Evolutionary conservation across 2,888 invertebrate species (phyloP), one percentile per base, ranked within the genome.

Genomic region (Leucoma salicis): DNA sequence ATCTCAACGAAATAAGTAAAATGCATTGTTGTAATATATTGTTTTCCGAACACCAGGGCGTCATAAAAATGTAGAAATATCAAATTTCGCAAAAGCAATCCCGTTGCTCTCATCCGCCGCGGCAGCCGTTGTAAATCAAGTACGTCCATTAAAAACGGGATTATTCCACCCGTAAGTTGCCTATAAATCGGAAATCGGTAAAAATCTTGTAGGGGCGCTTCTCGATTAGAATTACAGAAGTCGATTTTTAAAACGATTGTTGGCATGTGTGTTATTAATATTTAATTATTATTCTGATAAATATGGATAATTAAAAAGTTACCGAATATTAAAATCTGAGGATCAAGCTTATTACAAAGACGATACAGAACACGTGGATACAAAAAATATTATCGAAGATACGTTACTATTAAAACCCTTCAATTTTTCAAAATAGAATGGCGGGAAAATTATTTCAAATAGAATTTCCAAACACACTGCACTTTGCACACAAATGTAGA

Each of bases 31-130:
- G 31, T 29, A 37, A 48, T 54, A 57, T 57, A 55, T 49, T 54
- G 52, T 61, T 61, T 57, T 46, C 41, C 57, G 52, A 61, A 57
- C 59, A 82, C 81, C 71, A 76, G 81, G 80, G 78, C 66, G 40
- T 71, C 81, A 82, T 84, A 82, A 86, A 81, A 71, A 70, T 79
- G 86, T 84, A 69, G 78, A 84, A 86, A 84, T 87, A 88, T 89
- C 88, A 87, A 86, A 81, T 88, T 87, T 86, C 88, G 77, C 62
- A 71, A 78, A 82, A 76, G 75, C 83, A 82, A 83, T 83, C 76
- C 77, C 71, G 76, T 63, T 63, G 59, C 71, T 70, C 71, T 74
- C 74, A 70, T 62, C 65, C 67, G 62, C 21, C 21, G 50, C 53
- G 62, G 64, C 66, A 72, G 70, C 70, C 73, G 79, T 56, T 69